Evolutionary conservation across 2,113 vertebrate genomes (phyloP), one percentile per base, ranked within the genome.

Genomic region (Oryzias woworae): DNA sequence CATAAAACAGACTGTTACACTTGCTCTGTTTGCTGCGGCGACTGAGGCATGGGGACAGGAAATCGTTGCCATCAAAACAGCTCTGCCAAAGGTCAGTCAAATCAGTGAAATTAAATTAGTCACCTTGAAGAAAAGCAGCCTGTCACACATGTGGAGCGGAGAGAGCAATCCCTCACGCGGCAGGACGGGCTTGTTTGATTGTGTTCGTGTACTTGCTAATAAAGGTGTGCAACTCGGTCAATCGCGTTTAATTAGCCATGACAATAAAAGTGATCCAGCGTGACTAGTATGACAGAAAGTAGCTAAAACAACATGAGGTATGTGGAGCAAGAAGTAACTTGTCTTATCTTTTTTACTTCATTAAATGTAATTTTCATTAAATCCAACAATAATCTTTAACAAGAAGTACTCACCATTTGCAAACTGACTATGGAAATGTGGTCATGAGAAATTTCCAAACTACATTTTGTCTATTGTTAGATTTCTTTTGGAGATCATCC

Each of bases 1-100:
- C 77, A 83, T 85, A 88, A 89, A 93, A 85, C 73, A 91, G 85
- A 73, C 81, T 85, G 36, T 57, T 74, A 15, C 76, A 66, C 84
- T 82, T 79, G 77, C 79, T 88, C 86, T 89, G 86, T 89, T 87
- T 85, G 75, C 85, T 85, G 86, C 71, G 64, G 87, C 54, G 87
- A 87, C 88, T 92, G 91, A 96, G 83, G 85, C 87, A 89, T 93
- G 91, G 85, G 87, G 95, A 97, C 94, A 96, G 94, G 89, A 97
- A 97, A 96, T 96, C 95, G 91, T 95, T 96, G 92, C 70, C 92
- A 75, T 91, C 89, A 93, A 94, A 96, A 92, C 90, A 93, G 88
- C 90, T 92, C 90, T 86, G 87, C 91, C 87, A 93, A 94, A 96
- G 94, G 93, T 96, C 94, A 94, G 90, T 93, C 91, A 92, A 94